These are phyloP conservation scores for Gymnoscopelus braueri DNA, from an alignment of 2,797 vertebrate genomes.

Conservation along the genomic window DNA sequence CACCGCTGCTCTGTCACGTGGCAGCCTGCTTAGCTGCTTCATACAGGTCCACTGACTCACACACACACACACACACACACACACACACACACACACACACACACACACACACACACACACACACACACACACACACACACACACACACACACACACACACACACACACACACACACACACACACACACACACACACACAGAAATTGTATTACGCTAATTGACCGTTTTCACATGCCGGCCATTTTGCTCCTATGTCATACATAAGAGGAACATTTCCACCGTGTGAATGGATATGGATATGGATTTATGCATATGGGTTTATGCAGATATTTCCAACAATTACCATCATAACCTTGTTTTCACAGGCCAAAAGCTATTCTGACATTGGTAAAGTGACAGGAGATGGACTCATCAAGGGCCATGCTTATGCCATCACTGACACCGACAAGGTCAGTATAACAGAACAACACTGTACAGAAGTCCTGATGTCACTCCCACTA, in stretches of 20 bases:
- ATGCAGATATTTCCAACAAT: no score
- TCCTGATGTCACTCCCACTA: no score
- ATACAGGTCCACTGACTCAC: constrained; percentile 73
- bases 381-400: constrained; percentile 77
- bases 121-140: neutral
- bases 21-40: constrained; percentile 84
- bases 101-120: neutral
- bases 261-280: no score
- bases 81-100: neutral
- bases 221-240: no score
- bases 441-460: constrained; percentile 69
- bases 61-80: neutral
- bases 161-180: constrained; percentile 5
- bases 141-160: constrained; percentile 1
- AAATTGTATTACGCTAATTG: no score
- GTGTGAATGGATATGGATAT: no score
- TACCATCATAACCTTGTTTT: constrained; percentile 10
- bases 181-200: neutral
- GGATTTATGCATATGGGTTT: no score
- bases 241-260: neutral
- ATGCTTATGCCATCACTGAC: constrained; percentile 88
- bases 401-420: constrained; percentile 86
- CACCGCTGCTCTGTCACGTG: constrained; percentile 70
- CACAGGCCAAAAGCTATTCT: constrained; percentile 70
- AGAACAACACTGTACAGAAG: neutral